Percentiles rank a stretch among this genome's conserved stretches.
Conservation (phyloP, 2,888 invertebrate species). For the Ectemnius continuus region DNA sequence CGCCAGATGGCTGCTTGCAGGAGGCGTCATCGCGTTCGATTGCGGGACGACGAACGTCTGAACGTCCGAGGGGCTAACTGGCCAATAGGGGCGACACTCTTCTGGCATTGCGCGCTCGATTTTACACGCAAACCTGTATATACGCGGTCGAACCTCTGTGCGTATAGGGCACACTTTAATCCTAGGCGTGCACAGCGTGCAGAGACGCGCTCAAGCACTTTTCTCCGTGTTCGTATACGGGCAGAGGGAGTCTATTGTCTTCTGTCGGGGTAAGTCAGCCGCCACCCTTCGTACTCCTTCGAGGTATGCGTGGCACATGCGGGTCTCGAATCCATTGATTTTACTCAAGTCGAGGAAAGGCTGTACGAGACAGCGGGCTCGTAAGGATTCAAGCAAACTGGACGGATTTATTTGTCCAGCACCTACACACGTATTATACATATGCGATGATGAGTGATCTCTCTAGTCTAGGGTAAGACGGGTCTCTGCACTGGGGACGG, state of each 20-base stretch:
- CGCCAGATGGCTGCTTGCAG: too few species aligned
- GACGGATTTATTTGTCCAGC: too few species aligned
- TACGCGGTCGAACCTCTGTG: conserved; percentile 39
- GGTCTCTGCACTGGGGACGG: too few species aligned
- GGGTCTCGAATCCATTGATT: too few species aligned
- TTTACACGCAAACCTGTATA: conserved; percentile 50
- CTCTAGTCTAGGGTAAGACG: too few species aligned
- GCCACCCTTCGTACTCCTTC: conserved; percentile 47
- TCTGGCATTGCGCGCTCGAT: conserved; percentile 51
- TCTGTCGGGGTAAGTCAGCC: conserved; percentile 25
- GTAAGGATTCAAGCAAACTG: too few species aligned
- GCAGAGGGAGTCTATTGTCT: conserved; percentile 44
- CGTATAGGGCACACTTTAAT: conserved; percentile 46
- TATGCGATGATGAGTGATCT: too few species aligned
- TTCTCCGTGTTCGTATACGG: conserved; percentile 26
- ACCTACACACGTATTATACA: too few species aligned
- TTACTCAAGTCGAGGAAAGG: too few species aligned
- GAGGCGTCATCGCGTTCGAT: not conserved
- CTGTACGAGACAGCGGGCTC: too few species aligned
- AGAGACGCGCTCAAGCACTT: conserved; percentile 25
- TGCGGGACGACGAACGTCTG: too few species aligned
- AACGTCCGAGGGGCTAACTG: conserved; percentile 36
- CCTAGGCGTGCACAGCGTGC: conserved; percentile 24
- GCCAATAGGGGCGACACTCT: conserved; percentile 31
- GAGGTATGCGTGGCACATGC: not conserved